Base-by-base conservation (phyloP, 2,113 vertebrate genomes). In the Eolophus roseicapilla region DNA sequence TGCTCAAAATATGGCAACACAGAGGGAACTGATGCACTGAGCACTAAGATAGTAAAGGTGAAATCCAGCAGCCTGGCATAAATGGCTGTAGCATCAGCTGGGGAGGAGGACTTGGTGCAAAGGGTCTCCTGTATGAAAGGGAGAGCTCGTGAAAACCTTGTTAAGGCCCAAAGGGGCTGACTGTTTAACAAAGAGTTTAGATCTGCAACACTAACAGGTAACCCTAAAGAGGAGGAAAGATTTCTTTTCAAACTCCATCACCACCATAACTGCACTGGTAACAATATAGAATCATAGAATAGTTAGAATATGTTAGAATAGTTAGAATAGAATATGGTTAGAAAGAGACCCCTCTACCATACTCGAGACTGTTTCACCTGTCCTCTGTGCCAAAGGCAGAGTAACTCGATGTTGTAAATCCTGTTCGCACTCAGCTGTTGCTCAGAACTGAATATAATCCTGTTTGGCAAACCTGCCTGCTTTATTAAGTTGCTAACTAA, bases 1-100 rank as follows among this genome's bases (percentile, higher is more conserved):
- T 0, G 0, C 46, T 77, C 59, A 27, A 46, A 80, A 35, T 17
- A n/a, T 1, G 1, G 5, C 11, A 59, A 31, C 5, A 29, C 15
- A 44, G 44, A 44, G n/a, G 60, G 53, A 84, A 52, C 4, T 4
- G 15, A 52, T 23, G 50, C 49, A 50, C 29, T 4, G 27, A 84
- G n/a, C 5, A 24, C 16, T 28, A 28, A 23, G 64, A 59, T 2
- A 62, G 29, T 2, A 52, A 29, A 16, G 31, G 19, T 29, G 39
- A 84, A 64, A 84, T 25, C 35, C 87, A 86, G 44, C 60, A 83
- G 43, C 53, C 69, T 43, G 46, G 57, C 49, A 62, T 0, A 1
- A 74, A 65, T 0, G 6, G 68, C 9, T 74, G 31, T 49, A 86
- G 23, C 2, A 1, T 10, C 74, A 70, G 29, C 65, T 85, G 57